phyloP scores from a whole-genome alignment of 2,797 vertebrate genomes.

The Premnoplex brunnescens region DNA sequence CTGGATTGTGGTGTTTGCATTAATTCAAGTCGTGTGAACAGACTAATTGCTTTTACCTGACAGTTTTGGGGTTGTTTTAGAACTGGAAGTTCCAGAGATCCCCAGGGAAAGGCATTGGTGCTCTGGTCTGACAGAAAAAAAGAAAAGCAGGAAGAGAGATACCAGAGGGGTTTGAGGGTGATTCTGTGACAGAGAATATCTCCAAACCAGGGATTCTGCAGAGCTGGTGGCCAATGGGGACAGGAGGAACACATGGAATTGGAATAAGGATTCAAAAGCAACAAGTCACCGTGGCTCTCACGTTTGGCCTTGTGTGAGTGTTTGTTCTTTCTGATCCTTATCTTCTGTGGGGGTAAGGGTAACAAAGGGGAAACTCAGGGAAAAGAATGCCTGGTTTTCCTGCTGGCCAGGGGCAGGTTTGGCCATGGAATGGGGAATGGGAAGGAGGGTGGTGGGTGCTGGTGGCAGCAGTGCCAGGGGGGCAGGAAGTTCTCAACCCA shows the following conservation, averaged over 20 bases:
- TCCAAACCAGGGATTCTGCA: neutral
- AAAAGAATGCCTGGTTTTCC: neutral
- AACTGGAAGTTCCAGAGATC: neutral
- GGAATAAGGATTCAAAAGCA: neutral
- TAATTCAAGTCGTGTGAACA: neutral
- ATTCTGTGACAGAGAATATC: neutral
- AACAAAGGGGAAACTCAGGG: neutral
- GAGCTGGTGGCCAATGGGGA: neutral
- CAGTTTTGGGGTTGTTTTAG: neutral
- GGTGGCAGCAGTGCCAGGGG: neutral
- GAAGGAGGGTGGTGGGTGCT: neutral
- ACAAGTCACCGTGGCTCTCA: neutral
- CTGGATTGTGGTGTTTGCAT: neutral
- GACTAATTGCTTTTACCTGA: neutral
- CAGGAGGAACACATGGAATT: neutral
- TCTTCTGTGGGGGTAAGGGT: neutral
- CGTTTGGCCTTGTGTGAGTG: neutral
- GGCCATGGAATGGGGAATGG: neutral
- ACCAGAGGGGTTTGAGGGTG: neutral
- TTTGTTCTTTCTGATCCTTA: neutral
- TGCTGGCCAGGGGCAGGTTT: neutral
- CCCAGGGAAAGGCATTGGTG: neutral
- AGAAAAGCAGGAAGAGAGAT: neutral
- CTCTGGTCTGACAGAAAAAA: neutral
- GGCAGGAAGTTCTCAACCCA: conserved; percentile 17